A percentile compares a stretch with the other conserved stretches of the same genome.
Conservation (phyloP, 2,888 invertebrate genomes). For the Hemaris fuciformis region DNA sequence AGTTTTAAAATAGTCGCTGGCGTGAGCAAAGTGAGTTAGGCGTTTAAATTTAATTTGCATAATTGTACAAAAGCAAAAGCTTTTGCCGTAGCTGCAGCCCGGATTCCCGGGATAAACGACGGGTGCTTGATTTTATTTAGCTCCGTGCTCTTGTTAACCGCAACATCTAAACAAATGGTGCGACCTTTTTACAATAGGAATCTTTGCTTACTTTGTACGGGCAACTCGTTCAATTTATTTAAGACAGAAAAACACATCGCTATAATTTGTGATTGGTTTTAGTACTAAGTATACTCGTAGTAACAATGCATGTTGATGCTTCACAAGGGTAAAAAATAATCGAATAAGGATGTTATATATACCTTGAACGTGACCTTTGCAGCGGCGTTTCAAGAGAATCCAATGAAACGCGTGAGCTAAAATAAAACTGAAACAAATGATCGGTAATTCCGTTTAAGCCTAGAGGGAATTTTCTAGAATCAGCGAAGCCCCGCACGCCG, state of each 20-base stretch:
- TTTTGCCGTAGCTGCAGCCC: conserved; percentile 42
- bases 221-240: neutral
- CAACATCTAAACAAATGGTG: conserved; percentile 10
- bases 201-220: neutral
- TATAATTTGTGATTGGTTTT: no score
- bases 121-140: conserved; percentile 26
- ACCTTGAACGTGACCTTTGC: neutral
- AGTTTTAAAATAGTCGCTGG: conserved; percentile 22
- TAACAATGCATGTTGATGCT: no score
- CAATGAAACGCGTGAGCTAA: neutral
- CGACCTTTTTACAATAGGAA: neutral
- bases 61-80: conserved; percentile 57
- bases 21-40: conserved; percentile 42
- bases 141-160: conserved; percentile 15
- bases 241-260: no score
- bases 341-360: no score
- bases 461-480: conserved; percentile 33
- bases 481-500: conserved; percentile 22
- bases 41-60: conserved; percentile 66
- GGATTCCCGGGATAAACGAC: conserved; percentile 33
- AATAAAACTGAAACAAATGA: conserved; percentile 41
- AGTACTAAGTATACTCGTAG: no score
- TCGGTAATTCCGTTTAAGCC: conserved; percentile 37
- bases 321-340: no score
- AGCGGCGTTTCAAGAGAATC: neutral